A percentile compares a stretch with the other conserved stretches of the same genome.
Evolutionary conservation across 1,140 invertebrate genomes (phyloP).

Genomic region (Drosophila miranda): DNA sequence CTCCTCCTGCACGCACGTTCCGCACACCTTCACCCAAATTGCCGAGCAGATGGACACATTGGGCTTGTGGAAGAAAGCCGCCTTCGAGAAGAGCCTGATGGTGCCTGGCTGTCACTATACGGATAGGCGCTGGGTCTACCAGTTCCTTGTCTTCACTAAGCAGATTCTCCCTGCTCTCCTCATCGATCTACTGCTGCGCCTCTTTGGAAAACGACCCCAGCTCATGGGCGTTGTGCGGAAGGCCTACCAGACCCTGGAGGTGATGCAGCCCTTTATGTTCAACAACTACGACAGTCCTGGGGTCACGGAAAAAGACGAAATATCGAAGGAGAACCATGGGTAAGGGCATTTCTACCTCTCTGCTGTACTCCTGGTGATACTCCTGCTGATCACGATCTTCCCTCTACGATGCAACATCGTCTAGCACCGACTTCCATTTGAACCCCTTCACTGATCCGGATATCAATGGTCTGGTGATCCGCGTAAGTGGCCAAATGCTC

Average conservation of each 20-base stretch:
- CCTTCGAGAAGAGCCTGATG: constrained; percentile 62
- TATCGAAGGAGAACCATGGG: constrained; percentile 20
- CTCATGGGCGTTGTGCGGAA: constrained; percentile 61
- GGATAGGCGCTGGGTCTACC: constrained; percentile 52
- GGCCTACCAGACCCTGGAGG: constrained; percentile 62
- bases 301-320: constrained; percentile 17
- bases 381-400: not conserved
- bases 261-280: constrained; percentile 76
- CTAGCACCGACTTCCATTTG: constrained; percentile 51
- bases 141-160: constrained; percentile 57
- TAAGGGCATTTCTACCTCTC: constrained; percentile 1
- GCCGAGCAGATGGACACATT: constrained; percentile 43
- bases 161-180: constrained; percentile 64
- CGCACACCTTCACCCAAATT: constrained; percentile 52
- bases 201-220: constrained; percentile 44
- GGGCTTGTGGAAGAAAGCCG: constrained; percentile 34
- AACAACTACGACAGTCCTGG: constrained; percentile 69
- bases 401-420: no score
- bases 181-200: constrained; percentile 41
- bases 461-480: constrained; percentile 3
- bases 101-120: constrained; percentile 59
- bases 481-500: constrained; percentile 40
- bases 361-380: not conserved
- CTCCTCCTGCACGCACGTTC: constrained; percentile 45
- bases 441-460: constrained; percentile 8